Evolutionary conservation across 2,888 invertebrate species (phyloP), one percentile per base, ranked within the genome.

Genomic region (Chrysomela aeneicollis): DNA sequence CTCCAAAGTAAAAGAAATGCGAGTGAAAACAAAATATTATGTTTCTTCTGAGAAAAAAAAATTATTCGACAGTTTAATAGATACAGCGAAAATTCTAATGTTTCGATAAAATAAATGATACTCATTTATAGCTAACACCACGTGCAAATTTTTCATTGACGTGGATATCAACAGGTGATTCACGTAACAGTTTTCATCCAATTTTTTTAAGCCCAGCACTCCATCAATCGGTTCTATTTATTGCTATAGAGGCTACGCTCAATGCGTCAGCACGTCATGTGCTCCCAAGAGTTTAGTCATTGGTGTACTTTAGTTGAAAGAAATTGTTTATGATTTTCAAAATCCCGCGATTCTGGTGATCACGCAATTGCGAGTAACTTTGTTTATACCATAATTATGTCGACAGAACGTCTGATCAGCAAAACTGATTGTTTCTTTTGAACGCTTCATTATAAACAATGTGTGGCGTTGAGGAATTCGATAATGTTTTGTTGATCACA

Each of bases 161-260:
- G 42, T 42, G n/a, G 35, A 6, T 10, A 42, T 15, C 15, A 42
- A 15, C 42, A 42, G 15, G 42, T 42, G 42, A 42, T n/a, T 42
- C n/a, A 42, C 15, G 42, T 42, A 42, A 42, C 42, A 10, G 12
- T 42, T 42, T 2, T 15, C 12, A 42, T 15, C 15, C 15, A n/a
- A 42, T 15, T 42, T 26, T 26, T 42, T 15, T 15, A n/a, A 15
- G 42, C 42, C 1, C 42, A 42, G 2, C 42, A 42, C 3, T 42
- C 42, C 42, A 42, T 42, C 6, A 42, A 42, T 42, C 35, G 2
- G 42, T 42, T 42, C 42, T 42, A 42, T 42, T 42, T 42, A 42
- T 42, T 42, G 42, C 42, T 12, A 42, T 15, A 8, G 2, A 35
- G 8, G 42, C 4, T 5, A 26, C 3, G 6, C n/a, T n/a, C 2